Evolutionary conservation across 2,113 vertebrate species (phyloP), one percentile per base, ranked within the genome.

Genomic region (Gadus macrocephalus): DNA sequence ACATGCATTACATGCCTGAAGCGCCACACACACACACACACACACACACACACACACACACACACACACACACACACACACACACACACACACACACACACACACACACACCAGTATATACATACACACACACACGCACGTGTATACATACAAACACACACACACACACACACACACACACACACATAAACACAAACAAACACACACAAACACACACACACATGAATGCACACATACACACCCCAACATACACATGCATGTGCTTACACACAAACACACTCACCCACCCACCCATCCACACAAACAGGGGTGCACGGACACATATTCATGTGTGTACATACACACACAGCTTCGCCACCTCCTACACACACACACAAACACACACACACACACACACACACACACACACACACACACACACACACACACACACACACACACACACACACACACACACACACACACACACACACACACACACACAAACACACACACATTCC

Each of bases 71-170:
- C 65, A 49, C 11, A 9, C 11, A 12, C 42, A 9, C 11, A 49
- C 42, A 53, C 65, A 61, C 19, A 61, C n/a, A 61, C 78, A 76
- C 78, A 81, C 66, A 66, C 65, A 61, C 19, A 61, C 31, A 35
- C 31, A 35, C 31, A 31, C 31, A 31, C 31, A 31, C 31, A 31
- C 31, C 3, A 31, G 5, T 31, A 31, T 31, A 31, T 6, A 31
- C 31, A 31, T 31, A 31, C 31, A 31, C 31, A 31, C 31, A n/a
- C n/a, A 7, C 31, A 4, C 6, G 31, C 31, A 31, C 31, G 31
- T 6, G 5, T 6, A 31, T 3, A 31, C 31, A 31, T 6, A 31
- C 31, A 31, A 31, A 31, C 5, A 31, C 31, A 31, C 31, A 31
- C 31, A 31, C 5, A 31, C 31, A 31, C 31, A 31, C 4, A 31